Evolutionary conservation across 2,888 invertebrate species (phyloP).

Genomic region (Eudemis profundana): DNA sequence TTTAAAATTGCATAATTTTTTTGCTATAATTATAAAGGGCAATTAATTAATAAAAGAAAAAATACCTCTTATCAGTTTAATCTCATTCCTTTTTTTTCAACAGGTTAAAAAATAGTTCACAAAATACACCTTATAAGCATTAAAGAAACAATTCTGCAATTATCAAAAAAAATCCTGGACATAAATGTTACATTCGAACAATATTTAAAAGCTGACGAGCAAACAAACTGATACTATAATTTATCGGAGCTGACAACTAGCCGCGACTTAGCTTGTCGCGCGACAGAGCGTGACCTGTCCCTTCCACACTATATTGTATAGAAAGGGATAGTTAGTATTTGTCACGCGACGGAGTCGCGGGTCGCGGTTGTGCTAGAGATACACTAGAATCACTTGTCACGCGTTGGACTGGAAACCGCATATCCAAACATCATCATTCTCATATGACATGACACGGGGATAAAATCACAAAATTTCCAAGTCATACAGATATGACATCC

Average conservation of each 20-base stretch:
- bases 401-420: neutral
- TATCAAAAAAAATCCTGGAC: constrained; percentile 1
- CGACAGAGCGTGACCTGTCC: too few species aligned
- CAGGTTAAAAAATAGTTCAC: neutral
- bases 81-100: constrained; percentile 16
- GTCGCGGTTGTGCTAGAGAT: too few species aligned
- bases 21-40: neutral
- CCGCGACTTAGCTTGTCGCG: too few species aligned
- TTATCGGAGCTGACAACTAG: too few species aligned
- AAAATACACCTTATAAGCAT: constrained; percentile 14
- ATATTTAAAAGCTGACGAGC: constrained; percentile 5
- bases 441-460: neutral
- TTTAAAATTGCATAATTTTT: too few species aligned
- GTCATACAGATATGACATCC: too few species aligned
- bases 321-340: too few species aligned
- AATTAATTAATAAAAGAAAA: constrained; percentile 18
- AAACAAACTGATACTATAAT: constrained; percentile 21
- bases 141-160: neutral
- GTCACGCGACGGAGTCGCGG: too few species aligned
- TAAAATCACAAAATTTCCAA: constrained; percentile 4
- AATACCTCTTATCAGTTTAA: constrained; percentile 11
- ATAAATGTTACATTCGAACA: neutral
- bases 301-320: too few species aligned
- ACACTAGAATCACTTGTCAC: neutral
- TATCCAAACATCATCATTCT: constrained; percentile 8